A percentile compares a stretch with the other conserved stretches of the same genome.
Conservation (phyloP, 2,888 invertebrate species). For the Koerneria pararmatus region DNA sequence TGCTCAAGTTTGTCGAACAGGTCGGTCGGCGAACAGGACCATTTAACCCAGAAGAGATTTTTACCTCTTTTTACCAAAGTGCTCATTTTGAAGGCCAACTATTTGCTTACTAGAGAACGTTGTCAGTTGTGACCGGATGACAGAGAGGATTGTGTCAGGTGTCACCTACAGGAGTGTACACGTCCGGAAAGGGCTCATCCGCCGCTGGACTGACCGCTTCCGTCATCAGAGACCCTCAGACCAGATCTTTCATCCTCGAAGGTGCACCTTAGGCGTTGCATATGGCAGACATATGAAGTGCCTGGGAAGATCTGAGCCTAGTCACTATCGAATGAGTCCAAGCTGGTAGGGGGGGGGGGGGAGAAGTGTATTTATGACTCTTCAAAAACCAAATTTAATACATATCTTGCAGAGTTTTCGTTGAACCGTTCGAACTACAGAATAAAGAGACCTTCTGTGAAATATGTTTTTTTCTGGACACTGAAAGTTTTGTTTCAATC, state of each 20-base stretch:
- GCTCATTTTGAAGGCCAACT: not conserved
- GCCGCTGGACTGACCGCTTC: slow-evolving; percentile 98
- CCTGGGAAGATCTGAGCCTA: not conserved
- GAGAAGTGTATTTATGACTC: no score
- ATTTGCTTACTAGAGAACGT: not conserved
- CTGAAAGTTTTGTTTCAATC: no score
- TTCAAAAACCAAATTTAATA: no score
- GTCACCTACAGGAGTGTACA: slow-evolving; percentile 69
- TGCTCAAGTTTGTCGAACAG: slow-evolving; percentile 93
- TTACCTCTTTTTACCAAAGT: not conserved
- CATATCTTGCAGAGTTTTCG: no score
- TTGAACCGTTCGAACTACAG: no score
- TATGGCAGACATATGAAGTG: not conserved
- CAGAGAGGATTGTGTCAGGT: slow-evolving; percentile 24
- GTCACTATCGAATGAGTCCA: no score
- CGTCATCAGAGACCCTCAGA: slow-evolving; percentile 84
- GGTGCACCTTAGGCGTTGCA: no score
- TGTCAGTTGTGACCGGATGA: not conserved
- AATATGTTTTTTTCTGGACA: no score
- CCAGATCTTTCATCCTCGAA: slow-evolving; percentile 62
- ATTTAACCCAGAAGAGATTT: not conserved
- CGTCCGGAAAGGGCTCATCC: slow-evolving; percentile 98
- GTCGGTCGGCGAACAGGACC: slow-evolving; percentile 64
- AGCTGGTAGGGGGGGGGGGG: no score
- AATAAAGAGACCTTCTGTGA: no score